Conservation (phyloP, 2,888 invertebrate species). For the Drosophila koepferae region DNA sequence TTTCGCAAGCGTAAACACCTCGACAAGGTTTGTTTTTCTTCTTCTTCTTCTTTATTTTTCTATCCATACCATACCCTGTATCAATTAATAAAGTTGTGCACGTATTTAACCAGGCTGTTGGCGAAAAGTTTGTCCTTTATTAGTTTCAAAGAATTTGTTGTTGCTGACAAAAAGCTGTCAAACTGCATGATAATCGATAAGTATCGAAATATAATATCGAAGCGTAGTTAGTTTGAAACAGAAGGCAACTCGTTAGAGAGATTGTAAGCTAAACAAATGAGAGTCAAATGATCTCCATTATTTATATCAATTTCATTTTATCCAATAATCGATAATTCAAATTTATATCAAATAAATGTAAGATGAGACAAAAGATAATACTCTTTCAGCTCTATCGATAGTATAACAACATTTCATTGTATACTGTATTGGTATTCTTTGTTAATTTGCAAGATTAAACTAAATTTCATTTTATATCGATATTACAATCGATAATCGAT, state of each 20-base stretch:
- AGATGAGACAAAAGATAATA: too few species aligned
- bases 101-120: background rate
- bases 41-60: background rate
- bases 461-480: too few species aligned
- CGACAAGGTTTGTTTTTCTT: slow-evolving; percentile 43
- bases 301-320: too few species aligned
- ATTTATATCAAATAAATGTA: too few species aligned
- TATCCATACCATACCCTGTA: background rate
- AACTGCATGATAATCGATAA: slow-evolving; percentile 4
- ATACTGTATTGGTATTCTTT: too few species aligned
- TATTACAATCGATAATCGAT: too few species aligned
- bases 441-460: too few species aligned
- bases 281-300: too few species aligned
- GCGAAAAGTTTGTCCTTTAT: slow-evolving; percentile 6
- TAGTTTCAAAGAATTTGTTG: background rate
- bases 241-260: background rate
- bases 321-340: too few species aligned
- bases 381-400: too few species aligned
- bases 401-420: too few species aligned
- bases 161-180: background rate
- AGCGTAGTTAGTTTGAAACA: background rate
- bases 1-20: slow-evolving; percentile 71
- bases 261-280: background rate
- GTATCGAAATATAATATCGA: background rate
- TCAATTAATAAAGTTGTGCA: slow-evolving; percentile 8